Base-by-base conservation (phyloP, 92 coral and sea anemone genomes). In the Micromussa lordhowensis region DNA sequence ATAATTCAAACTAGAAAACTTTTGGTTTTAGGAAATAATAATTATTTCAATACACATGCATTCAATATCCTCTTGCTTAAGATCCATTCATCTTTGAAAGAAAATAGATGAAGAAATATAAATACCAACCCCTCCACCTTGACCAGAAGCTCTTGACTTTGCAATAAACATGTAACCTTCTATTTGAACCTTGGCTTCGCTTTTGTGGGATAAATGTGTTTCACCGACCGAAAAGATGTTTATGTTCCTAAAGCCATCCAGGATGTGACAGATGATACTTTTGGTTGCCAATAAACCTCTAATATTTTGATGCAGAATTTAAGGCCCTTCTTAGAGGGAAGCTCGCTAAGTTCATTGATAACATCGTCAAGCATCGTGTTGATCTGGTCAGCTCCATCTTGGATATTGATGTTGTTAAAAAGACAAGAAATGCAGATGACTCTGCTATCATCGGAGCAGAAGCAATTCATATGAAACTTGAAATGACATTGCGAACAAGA, bases 391-490 rank as follows among this genome's bases (percentile, higher is more conserved):
- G 82, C 77, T 69, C 89, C 88, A 91, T 77, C 82, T 91, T 87
- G 91, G 85, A 76, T 81, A 69, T 88, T n/a, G n/a, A n/a, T 88
- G 88, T 89, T 77, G 88, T 82, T 78, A 87, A 79, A 79, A 69
- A 83, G 85, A 79, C 83, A 86, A 72, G 82, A 82, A 73, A 32
- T 81, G 55, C 91, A 91, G 30, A 34, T 30, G 72, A 38, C 86
- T 68, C 35, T 91, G 48, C 79, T 87, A 28, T 87, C 91, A 82
- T 82, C 88, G 15, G 73, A 58, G 68, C 49, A 18, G 68, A 82
- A 82, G 87, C 94, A 91, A 82, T 86, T 87, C 79, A 91, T 24
- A 83, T 91, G 93, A 80, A 91, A 81, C 74, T 81, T 83, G 86
- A 75, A 69, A 72, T 82, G 80, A 74, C 91, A 91, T 24, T 79